Evolutionary conservation across 1,140 invertebrate genomes (phyloP), one percentile per base, ranked within the genome.

Genomic region (Euborellia annulipes): DNA sequence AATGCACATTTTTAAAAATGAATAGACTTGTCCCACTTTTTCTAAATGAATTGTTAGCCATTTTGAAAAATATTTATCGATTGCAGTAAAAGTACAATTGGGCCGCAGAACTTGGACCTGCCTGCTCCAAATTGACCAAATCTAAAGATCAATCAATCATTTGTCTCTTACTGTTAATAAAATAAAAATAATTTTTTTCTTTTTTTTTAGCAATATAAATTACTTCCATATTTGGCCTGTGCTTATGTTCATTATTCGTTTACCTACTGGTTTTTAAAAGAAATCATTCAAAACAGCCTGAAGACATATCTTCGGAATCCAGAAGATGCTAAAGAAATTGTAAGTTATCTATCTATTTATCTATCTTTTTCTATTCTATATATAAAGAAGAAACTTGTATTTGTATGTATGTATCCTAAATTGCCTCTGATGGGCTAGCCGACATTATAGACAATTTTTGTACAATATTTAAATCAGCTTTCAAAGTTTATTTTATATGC

Each of bases 201-300:
- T 50, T 52, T 50, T 51, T 63, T 67, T 37, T 55, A 78, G 76
- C 85, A 89, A 80, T 85, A 83, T 65, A 71, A 85, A 11, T 58
- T 91, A 9, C 63, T 91, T 38, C 86, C 86, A 0, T 79, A 83
- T 55, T 52, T 92, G 44, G 81, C 84, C n/a, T 75, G 76, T 2
- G 66, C 75, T 0, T 85, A 76, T 57, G 77, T 76, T 0, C 50
- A 82, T 47, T 71, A 78, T 50, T 67, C 79, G 51, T 87, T 83
- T 59, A 70, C 68, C 19, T 59, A 68, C 18, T 70, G 70, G 57
- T 72, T 84, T 47, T 66, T n/a, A n/a, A n/a, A n/a, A n/a, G n/a
- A n/a, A n/a, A n/a, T n/a, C n/a, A n/a, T n/a, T n/a, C n/a, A n/a
- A n/a, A n/a, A n/a, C n/a, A n/a, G n/a, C n/a, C n/a, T n/a, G n/a